Base-by-base conservation (phyloP, 2,113 vertebrate species). In the Coturnix japonica region DNA sequence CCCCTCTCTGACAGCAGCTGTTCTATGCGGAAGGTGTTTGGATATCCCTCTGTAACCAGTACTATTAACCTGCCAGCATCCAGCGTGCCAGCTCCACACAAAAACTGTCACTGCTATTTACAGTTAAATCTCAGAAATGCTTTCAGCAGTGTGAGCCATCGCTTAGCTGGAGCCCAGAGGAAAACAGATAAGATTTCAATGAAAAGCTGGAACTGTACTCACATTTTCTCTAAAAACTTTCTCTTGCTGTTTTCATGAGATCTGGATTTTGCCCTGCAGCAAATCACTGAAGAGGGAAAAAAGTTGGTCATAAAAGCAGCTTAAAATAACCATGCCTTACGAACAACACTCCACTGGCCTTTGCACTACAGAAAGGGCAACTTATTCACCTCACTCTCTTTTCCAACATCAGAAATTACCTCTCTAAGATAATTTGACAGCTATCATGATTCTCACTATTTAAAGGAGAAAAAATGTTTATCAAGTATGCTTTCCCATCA, bases 401-500 rank as follows among this genome's bases (percentile, higher is more conserved):
- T 37, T 74, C 15, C 56, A 56, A 49, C 51, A 13, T 44, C 22
- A 75, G 22, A 44, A 67, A 11, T 3, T 56, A 13, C 10, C 9
- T 23, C 41, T 20, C 7, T 53, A 28, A 14, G 53, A 64, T 13
- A 39, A 22, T 5, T 31, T 49, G 22, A 8, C 2, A 69, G 17
- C 15, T 56, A 7, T 64, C 31, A 16, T 49, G 23, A 33, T 35
- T 53, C 10, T 83, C 35, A 31, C 6, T 39, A 9, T 46, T 54
- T 53, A 66, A 69, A 61, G 6, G 72, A 49, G 1, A 9, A 18
- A 18, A n/a, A 23, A 44, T 47, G 3, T 12, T 7, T 60, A 7
- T 4, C 3, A 15, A 67, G 1, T 59, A 22, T 47, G 39, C 64
- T 57, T 33, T 33, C 0, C 28, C 25, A 2, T 53, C 0, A 28